Evolutionary conservation across 2,797 vertebrate species (phyloP).

Genomic region (Bucorvus abyssinicus): DNA sequence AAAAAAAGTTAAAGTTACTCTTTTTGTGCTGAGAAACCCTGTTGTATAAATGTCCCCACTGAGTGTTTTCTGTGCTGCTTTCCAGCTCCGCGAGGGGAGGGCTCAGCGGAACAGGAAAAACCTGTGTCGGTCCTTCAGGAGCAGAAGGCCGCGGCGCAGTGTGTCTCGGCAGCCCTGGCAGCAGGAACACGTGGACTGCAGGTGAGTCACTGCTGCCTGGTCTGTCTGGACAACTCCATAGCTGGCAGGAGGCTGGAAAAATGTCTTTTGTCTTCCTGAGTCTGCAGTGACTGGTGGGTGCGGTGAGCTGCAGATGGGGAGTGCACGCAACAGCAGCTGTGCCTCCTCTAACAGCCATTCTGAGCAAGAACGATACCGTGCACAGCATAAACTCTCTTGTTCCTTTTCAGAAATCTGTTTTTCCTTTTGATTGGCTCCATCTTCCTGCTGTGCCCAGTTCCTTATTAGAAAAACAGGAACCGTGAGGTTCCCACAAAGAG

Average conservation of each 20-base stretch:
- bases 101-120: neutral
- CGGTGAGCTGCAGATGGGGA: neutral
- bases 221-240: neutral
- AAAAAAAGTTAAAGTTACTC: neutral
- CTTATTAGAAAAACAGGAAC: neutral
- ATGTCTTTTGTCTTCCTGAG: neutral
- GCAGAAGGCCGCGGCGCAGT: neutral
- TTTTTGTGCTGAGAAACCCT: neutral
- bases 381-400: neutral
- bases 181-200: constrained; percentile 43
- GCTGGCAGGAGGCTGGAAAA: neutral
- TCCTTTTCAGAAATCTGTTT: neutral
- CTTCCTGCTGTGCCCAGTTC: neutral
- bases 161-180: constrained; percentile 4
- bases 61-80: neutral
- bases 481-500: neutral
- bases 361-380: neutral
- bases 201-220: constrained; percentile 59
- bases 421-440: neutral
- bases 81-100: constrained; percentile 57
- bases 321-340: neutral
- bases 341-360: neutral
- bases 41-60: neutral
- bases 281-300: neutral
- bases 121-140: constrained; percentile 47